Evolutionary conservation across 2,797 vertebrate genomes (phyloP), one percentile per base, ranked within the genome.

Genomic region (Xiphorhynchus erythropygius): DNA sequence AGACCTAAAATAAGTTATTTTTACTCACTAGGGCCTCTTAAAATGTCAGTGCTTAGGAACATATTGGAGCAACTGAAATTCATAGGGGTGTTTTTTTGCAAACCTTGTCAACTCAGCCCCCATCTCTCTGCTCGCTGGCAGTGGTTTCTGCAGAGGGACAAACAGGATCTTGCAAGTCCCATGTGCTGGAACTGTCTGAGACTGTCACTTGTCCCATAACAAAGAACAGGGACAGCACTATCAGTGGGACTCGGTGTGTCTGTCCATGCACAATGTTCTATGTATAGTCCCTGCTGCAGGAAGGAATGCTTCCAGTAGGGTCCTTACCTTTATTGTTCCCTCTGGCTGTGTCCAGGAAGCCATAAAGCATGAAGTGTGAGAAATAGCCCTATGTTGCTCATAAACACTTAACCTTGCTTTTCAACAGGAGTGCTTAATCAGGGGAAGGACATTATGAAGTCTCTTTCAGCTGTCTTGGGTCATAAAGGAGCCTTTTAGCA

Each of bases 1-100:
- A 85, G 60, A 64, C 63, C 33, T 90, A 35, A 76, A 91, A 67
- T 21, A 75, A 91, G 32, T 86, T 85, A 64, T 60, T 90, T 87
- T 88, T 91, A 46, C 50, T 83, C 49, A 32, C 35, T 86, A 41
- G 14, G 23, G 8, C 33, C 52, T 78, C 47, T 84, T 79, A 91
- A 91, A 89, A 80, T 65, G 64, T 53, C 59, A 49, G 23, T 44
- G 46, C 15, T 64, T 85, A 27, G 32, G 46, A 65, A 73, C 11
- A 8, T 57, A 49, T 8, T 42, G 25, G 39, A 27, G 33, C 79
- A 84, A n/a, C 33, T 50, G 24, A 65, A 87, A 52, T 78, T 65
- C 49, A 68, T 23, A 53, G 65, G 32, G 39, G 7, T 46, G n/a
- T 50, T 88, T 78, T 10, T 83, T 80, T 46, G 37, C 50, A 55